Conservation (phyloP, 2,888 invertebrate species). For the Incurvaria masculella region DNA sequence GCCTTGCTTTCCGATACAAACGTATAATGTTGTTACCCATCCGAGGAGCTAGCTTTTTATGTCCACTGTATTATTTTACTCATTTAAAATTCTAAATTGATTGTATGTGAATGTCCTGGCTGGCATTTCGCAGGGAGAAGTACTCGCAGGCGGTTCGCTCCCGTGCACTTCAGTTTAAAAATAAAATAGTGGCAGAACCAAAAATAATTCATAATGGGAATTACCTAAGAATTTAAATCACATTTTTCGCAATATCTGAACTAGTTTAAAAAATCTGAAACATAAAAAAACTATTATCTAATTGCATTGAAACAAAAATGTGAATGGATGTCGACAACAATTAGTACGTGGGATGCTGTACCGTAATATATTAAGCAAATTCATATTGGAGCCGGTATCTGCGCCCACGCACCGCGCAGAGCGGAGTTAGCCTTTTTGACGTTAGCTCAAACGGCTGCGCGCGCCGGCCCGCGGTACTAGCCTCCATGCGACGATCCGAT, state of each 20-base stretch:
- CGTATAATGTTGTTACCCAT: conserved; percentile 54
- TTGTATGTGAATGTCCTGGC: neutral
- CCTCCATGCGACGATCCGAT: neutral
- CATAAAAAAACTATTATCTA: too few relatives aligned
- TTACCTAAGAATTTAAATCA: too few relatives aligned
- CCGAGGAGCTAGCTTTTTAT: conserved; percentile 50
- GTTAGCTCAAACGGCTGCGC: conserved; percentile 47
- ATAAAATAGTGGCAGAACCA: too few relatives aligned
- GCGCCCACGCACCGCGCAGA: conserved; percentile 47
- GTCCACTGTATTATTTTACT: conserved; percentile 56
- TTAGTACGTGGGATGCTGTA: conserved; percentile 6
- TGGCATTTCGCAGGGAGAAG: too few relatives aligned
- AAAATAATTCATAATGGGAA: too few relatives aligned
- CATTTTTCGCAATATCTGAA: too few relatives aligned
- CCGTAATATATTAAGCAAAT: conserved; percentile 47
- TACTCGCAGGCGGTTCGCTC: too few relatives aligned
- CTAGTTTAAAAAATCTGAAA: too few relatives aligned
- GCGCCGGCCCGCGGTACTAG: conserved; percentile 28
- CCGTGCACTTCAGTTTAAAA: too few relatives aligned
- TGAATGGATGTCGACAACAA: conserved; percentile 3
- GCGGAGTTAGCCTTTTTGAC: conserved; percentile 52
- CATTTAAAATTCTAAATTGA: conserved; percentile 56
- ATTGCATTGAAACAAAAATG: neutral
- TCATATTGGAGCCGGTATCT: conserved; percentile 31
- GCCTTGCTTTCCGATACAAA: conserved; percentile 49